These are phyloP conservation scores for Ethmia dodecea DNA, from an alignment of 2,888 invertebrate species.

Conservation along the genomic window DNA sequence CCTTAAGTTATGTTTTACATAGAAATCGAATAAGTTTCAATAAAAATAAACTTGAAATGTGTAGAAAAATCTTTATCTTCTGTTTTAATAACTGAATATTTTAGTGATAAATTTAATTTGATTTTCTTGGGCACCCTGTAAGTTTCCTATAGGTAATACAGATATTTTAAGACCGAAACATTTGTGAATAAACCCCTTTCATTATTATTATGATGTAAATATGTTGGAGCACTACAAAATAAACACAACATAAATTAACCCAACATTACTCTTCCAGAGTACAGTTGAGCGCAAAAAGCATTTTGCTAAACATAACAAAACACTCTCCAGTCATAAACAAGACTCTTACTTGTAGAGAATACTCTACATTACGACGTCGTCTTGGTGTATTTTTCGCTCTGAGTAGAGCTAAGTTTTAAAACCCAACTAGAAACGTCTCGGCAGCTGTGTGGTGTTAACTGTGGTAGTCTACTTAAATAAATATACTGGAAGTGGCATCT, in stretches of 20 bases:
- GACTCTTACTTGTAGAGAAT: conserved; percentile 12
- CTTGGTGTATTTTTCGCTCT: conserved; percentile 40
- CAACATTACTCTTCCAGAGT: conserved; percentile 6
- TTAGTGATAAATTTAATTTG: too few relatives aligned
- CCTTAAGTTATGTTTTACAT: too few relatives aligned
- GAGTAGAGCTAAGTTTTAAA: conserved; percentile 48
- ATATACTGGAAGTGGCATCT: neutral
- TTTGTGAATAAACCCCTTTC: too few relatives aligned
- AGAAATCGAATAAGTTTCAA: too few relatives aligned
- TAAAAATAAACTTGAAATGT: too few relatives aligned
- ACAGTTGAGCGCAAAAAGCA: conserved; percentile 21
- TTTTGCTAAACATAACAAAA: conserved; percentile 35
- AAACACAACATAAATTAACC: conserved; percentile 3
- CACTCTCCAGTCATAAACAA: conserved; percentile 37
- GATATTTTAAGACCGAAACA: too few relatives aligned
- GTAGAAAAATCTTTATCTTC: too few relatives aligned
- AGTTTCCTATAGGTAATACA: too few relatives aligned
- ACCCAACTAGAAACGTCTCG: conserved; percentile 40
- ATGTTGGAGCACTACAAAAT: neutral
- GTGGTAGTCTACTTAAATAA: conserved; percentile 12
- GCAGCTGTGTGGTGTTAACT: conserved; percentile 50
- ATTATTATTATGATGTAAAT: too few relatives aligned
- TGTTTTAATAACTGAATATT: too few relatives aligned
- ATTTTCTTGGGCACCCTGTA: too few relatives aligned
- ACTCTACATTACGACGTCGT: conserved; percentile 8